These are phyloP conservation scores for Schizothorax lantsangensis DNA, from an alignment of 2,797 vertebrate species.

Conservation along the genomic window DNA sequence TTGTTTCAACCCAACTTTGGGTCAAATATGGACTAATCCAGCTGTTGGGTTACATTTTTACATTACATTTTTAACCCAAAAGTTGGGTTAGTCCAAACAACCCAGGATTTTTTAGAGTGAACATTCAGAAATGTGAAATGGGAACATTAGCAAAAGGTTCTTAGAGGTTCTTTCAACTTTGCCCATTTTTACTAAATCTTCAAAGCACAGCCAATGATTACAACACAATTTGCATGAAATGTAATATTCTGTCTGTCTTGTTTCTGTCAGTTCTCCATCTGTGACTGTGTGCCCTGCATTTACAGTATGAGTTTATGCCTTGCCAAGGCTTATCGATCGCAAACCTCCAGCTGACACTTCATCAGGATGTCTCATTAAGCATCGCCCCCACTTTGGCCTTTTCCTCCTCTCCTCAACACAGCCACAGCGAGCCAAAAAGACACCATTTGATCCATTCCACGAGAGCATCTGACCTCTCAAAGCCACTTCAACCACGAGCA, in stretches of 20 bases:
- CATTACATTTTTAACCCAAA: too few species aligned
- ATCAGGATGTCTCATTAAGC: constrained; percentile 43
- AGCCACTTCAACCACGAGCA: background rate
- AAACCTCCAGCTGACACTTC: constrained; percentile 39
- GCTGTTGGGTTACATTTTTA: too few species aligned
- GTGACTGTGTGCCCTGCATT: constrained; percentile 12
- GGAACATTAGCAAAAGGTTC: background rate
- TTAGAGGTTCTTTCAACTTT: background rate
- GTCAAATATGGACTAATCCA: too few species aligned
- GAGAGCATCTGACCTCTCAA: constrained; percentile 25
- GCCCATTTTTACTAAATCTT: background rate
- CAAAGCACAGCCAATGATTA: background rate
- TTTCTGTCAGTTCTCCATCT: background rate
- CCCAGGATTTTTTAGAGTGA: too few species aligned
- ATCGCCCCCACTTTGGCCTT: background rate
- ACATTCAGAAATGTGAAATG: background rate
- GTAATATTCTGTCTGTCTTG: background rate
- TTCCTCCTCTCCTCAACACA: background rate
- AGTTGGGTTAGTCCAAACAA: too few species aligned
- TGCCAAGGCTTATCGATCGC: constrained; percentile 47
- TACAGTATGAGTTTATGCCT: constrained; percentile 24
- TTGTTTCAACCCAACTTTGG: too few species aligned
- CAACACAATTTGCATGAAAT: too few species aligned
- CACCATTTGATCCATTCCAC: background rate
- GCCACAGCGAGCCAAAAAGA: constrained; percentile 9